phyloP scores from a whole-genome alignment of 2,888 invertebrate genomes.

The Drosophila seclusa region DNA sequence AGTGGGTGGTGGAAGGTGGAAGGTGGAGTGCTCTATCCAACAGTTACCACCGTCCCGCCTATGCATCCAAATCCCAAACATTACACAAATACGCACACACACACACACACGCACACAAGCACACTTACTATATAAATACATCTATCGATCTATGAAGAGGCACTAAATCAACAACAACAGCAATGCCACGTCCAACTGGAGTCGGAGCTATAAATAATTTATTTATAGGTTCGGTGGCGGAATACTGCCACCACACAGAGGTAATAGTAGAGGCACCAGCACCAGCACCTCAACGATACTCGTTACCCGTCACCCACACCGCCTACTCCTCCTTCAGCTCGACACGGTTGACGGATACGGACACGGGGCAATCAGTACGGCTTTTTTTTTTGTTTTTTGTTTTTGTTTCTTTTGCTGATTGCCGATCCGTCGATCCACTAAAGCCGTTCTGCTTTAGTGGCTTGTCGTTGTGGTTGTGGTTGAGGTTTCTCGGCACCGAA shows the following conservation, averaged over 20 bases:
- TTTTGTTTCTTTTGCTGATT: slow-evolving; percentile 29
- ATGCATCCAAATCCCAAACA: slow-evolving; percentile 44
- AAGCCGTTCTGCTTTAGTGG: slow-evolving; percentile 27
- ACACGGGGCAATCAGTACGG: slow-evolving; percentile 49
- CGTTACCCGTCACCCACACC: slow-evolving; percentile 1
- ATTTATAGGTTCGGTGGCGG: slow-evolving; percentile 80
- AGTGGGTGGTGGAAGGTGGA: slow-evolving; percentile 5
- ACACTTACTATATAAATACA: slow-evolving; percentile 15
- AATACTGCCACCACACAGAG: slow-evolving; percentile 81
- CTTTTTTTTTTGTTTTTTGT: slow-evolving; percentile 25
- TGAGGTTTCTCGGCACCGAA: slow-evolving; percentile 54
- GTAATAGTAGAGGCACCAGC: slow-evolving; percentile 54
- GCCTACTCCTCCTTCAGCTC: neutral
- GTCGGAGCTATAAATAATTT: slow-evolving; percentile 80
- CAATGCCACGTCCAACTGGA: slow-evolving; percentile 54
- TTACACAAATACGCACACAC: slow-evolving; percentile 23
- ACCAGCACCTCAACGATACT: slow-evolving; percentile 15
- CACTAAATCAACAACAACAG: slow-evolving; percentile 81
- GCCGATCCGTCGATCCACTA: slow-evolving; percentile 34
- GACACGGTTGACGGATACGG: slow-evolving; percentile 22
- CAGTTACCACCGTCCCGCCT: slow-evolving; percentile 13
- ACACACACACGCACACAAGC: slow-evolving; percentile 26
- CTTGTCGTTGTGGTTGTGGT: slow-evolving; percentile 10
- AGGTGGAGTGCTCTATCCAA: slow-evolving; percentile 8
- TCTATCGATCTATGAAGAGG: slow-evolving; percentile 74